Conservation (phyloP, 2,888 invertebrate species). For the Agrotis puta region DNA sequence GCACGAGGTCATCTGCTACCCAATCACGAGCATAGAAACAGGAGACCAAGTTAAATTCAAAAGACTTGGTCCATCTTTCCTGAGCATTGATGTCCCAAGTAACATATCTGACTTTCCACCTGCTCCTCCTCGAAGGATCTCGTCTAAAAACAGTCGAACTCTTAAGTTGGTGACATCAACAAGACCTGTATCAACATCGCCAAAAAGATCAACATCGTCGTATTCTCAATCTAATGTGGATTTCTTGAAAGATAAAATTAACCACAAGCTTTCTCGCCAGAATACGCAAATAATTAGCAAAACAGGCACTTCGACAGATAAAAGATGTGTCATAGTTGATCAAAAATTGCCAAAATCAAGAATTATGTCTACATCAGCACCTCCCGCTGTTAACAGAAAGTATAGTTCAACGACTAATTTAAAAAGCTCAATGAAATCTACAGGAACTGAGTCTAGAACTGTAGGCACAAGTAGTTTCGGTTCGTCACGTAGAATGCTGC, state of each 20-base stretch:
- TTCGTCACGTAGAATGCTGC: conserved; percentile 84
- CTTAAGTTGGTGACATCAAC: conserved; percentile 92
- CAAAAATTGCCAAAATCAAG: conserved; percentile 70
- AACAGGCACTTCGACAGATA: conserved; percentile 66
- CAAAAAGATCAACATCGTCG: conserved; percentile 77
- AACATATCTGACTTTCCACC: conserved; percentile 89
- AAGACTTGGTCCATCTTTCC: conserved; percentile 91
- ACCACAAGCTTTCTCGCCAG: conserved; percentile 90
- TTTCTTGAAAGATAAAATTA: conserved; percentile 92
- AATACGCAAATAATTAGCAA: conserved; percentile 83
- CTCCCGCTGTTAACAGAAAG: conserved; percentile 84
- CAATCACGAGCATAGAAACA: conserved; percentile 84
- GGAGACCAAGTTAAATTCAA: conserved; percentile 87
- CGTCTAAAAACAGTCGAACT: conserved; percentile 94
- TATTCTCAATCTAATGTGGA: conserved; percentile 89
- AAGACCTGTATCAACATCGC: conserved; percentile 83
- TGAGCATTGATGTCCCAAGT: conserved; percentile 80
- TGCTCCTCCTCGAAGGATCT: conserved; percentile 94
- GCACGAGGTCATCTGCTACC: conserved; percentile 92
- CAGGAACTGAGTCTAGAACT: conserved; percentile 69
- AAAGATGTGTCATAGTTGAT: conserved; percentile 50
- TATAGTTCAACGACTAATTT: conserved; percentile 65
- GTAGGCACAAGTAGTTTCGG: conserved; percentile 86
- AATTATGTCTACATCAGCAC: conserved; percentile 84
- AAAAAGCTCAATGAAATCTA: conserved; percentile 70